Conservation (phyloP, 2,797 vertebrate species). For the Channa striata region DNA sequence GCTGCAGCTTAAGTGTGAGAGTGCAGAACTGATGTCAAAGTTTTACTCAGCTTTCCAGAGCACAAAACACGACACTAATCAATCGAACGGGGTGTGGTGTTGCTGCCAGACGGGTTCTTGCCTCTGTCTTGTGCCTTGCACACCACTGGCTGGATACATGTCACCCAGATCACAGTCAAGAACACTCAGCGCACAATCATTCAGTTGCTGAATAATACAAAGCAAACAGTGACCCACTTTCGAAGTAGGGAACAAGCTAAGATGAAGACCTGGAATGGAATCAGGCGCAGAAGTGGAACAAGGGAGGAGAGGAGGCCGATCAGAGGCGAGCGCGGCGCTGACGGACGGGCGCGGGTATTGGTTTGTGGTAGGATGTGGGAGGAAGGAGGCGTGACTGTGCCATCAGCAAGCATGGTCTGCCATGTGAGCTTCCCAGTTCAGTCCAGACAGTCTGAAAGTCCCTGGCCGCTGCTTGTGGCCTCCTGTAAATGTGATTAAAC, state of each 20-base stretch:
- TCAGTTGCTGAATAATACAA: conserved; percentile 93
- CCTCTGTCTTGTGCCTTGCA: conserved; percentile 6
- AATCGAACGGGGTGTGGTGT: conserved; percentile 18
- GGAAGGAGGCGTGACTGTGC: conserved; percentile 6
- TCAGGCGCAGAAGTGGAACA: conserved; percentile 7
- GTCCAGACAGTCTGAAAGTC: neutral
- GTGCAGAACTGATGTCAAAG: neutral
- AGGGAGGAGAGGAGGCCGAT: neutral
- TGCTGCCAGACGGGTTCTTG: conserved; percentile 17
- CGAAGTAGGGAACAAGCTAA: conserved; percentile 86
- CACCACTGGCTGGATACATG: conserved; percentile 60
- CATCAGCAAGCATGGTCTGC: conserved; percentile 32
- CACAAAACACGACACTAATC: conserved; percentile 9
- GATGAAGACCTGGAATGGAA: conserved; percentile 82
- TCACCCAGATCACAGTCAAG: conserved; percentile 77
- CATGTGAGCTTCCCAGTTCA: conserved; percentile 54
- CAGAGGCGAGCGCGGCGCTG: neutral
- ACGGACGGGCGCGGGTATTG: neutral
- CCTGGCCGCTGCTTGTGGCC: conserved; percentile 48
- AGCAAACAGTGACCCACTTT: conserved; percentile 98
- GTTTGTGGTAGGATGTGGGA: neutral
- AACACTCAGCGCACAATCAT: conserved; percentile 80
- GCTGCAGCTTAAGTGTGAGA: neutral
- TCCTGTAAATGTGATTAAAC: conserved; percentile 82
- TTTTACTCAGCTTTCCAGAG: conserved; percentile 13